Evolutionary conservation across 2,797 vertebrate species (phyloP).

Genomic region (Myotis daubentonii): DNA sequence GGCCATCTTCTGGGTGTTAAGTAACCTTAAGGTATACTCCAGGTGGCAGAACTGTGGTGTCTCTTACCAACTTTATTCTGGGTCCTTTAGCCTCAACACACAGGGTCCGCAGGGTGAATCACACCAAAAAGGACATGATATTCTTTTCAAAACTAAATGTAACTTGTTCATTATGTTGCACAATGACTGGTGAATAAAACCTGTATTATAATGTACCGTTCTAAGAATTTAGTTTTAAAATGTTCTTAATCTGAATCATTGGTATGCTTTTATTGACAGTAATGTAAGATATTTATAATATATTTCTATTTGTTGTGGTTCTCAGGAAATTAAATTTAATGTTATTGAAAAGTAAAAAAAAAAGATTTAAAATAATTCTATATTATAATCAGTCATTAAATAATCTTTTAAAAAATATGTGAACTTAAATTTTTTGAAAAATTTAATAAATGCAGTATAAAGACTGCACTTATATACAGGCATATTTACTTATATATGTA

Average conservation of each 20-base stretch:
- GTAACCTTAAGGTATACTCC: neutral
- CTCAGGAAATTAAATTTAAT: neutral
- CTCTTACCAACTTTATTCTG: neutral
- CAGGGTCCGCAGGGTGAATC: neutral
- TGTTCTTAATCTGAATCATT: neutral
- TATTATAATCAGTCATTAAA: neutral
- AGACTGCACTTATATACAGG: neutral
- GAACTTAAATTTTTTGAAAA: neutral
- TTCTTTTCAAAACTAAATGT: neutral
- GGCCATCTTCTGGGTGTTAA: neutral
- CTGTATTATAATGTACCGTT: neutral
- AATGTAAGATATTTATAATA: neutral
- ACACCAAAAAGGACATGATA: neutral
- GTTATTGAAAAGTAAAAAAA: neutral
- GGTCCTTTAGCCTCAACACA: neutral
- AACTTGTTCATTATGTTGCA: neutral
- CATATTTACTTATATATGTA: neutral
- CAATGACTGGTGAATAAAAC: neutral
- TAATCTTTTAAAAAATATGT: neutral
- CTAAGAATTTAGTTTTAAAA: neutral
- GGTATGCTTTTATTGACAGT: neutral
- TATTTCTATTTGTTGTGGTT: neutral
- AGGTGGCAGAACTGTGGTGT: neutral
- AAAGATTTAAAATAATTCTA: neutral
- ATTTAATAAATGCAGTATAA: neutral